Percentiles rank a stretch among this genome's conserved stretches.
Evolutionary conservation across 2,888 invertebrate species (phyloP).

Genomic region (Maniola hyperantus): DNA sequence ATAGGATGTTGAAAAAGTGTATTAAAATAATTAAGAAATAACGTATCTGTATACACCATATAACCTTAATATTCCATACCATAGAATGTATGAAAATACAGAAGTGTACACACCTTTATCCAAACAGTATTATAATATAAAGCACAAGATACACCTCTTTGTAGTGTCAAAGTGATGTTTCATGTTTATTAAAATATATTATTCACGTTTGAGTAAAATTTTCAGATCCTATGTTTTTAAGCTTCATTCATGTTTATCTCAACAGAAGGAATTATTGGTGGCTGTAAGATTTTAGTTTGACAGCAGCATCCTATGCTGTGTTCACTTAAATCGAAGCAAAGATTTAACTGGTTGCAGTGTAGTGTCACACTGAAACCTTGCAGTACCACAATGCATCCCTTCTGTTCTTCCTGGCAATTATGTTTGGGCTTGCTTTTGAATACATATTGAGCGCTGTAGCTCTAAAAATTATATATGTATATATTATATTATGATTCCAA

Average conservation of each 20-base stretch:
- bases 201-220: conserved; percentile 11
- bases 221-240: conserved; percentile 11
- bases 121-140: conserved; percentile 44
- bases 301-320: conserved; percentile 76
- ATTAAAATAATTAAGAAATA: conserved; percentile 55
- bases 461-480: conserved; percentile 58
- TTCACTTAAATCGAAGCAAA: conserved; percentile 68
- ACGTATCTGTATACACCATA: conserved; percentile 41
- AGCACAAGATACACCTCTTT: conserved; percentile 50
- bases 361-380: conserved; percentile 57
- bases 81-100: conserved; percentile 35
- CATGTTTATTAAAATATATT: conserved; percentile 10
- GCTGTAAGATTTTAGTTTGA: conserved; percentile 56
- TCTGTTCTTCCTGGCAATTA: conserved; percentile 64
- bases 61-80: conserved; percentile 45
- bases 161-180: conserved; percentile 41
- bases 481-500: conserved; percentile 53
- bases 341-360: conserved; percentile 75
- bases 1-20: conserved; percentile 65
- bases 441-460: conserved; percentile 62
- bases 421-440: conserved; percentile 65
- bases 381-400: conserved; percentile 56
- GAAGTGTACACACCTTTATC: conserved; percentile 18
- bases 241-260: conserved; percentile 10
- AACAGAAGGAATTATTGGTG: conserved; percentile 50